These are phyloP conservation scores for Tamias sibiricus DNA, from an alignment of 2,113 vertebrate genomes.

Conservation along the genomic window DNA sequence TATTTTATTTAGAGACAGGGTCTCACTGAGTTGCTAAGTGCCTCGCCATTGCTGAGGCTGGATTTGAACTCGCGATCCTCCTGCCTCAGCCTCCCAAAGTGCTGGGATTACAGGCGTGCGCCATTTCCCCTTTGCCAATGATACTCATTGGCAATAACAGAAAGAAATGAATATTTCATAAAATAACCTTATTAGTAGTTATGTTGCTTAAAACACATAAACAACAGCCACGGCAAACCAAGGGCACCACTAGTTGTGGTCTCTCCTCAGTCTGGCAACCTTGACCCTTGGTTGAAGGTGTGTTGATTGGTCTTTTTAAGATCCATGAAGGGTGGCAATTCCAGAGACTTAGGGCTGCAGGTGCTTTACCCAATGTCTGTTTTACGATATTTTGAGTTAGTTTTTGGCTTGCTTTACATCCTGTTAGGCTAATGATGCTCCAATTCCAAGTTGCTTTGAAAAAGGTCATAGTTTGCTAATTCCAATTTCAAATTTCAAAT, in stretches of 20 bases:
- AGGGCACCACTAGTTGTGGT: rapidly evolving
- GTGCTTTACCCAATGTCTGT: background rate
- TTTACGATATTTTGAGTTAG: background rate
- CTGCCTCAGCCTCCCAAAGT: too few species aligned
- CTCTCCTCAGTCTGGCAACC: too few species aligned
- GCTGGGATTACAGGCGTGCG: too few species aligned
- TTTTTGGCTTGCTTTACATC: slow-evolving; percentile 41
- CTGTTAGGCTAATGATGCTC: slow-evolving; percentile 53
- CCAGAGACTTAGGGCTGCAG: background rate
- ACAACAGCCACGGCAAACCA: background rate
- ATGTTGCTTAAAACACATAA: background rate
- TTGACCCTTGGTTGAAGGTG: background rate
- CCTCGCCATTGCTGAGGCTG: too few species aligned
- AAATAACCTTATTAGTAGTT: background rate
- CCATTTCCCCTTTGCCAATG: background rate
- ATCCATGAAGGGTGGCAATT: background rate
- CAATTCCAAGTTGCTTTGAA: slow-evolving; percentile 53
- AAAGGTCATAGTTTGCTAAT: slow-evolving; percentile 78
- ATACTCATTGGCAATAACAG: background rate
- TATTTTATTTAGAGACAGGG: too few species aligned
- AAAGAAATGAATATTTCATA: background rate
- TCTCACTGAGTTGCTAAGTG: too few species aligned
- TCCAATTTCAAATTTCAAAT: slow-evolving; percentile 79
- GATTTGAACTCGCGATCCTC: too few species aligned
- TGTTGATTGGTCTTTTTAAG: background rate